Conservation (phyloP, 1,140 invertebrate genomes). For the Tetranychus urticae region DNA sequence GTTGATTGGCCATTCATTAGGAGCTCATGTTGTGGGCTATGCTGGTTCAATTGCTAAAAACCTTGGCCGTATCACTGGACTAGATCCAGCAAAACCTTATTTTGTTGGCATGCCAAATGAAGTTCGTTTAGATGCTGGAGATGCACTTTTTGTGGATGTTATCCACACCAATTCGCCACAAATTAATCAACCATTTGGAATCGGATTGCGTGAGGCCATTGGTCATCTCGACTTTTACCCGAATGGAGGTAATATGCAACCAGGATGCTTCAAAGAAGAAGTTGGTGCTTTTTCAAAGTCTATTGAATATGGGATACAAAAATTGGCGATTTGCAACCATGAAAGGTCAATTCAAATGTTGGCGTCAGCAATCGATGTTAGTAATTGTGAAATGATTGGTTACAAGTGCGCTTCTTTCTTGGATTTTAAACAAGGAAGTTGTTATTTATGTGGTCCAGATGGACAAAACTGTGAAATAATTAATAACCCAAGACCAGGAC, state of each 20-base stretch:
- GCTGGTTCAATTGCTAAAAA: constrained; percentile 12
- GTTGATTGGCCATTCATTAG: constrained; percentile 33
- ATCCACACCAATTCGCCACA: constrained; percentile 37
- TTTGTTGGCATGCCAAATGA: constrained; percentile 41
- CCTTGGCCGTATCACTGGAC: constrained; percentile 29
- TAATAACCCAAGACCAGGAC: not conserved
- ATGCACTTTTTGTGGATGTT: constrained; percentile 77
- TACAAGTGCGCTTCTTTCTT: not conserved
- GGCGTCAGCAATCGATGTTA: not conserved
- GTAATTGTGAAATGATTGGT: not conserved
- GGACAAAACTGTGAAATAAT: not conserved
- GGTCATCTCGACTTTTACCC: constrained; percentile 70
- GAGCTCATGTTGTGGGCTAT: constrained; percentile 11
- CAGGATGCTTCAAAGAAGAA: constrained; percentile 35
- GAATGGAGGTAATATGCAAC: constrained; percentile 59
- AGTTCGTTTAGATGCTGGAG: constrained; percentile 49
- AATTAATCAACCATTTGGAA: not conserved
- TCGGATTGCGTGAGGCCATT: not conserved
- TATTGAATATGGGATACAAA: not conserved
- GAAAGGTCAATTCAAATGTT: not conserved
- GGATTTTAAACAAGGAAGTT: not conserved
- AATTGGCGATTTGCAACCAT: not conserved
- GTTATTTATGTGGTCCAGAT: not conserved
- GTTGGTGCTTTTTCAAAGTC: not conserved
- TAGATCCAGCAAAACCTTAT: constrained; percentile 62